These are phyloP conservation scores for Coranthus polyacanthus DNA, from an alignment of 2,797 vertebrate species.

Conservation along the genomic window DNA sequence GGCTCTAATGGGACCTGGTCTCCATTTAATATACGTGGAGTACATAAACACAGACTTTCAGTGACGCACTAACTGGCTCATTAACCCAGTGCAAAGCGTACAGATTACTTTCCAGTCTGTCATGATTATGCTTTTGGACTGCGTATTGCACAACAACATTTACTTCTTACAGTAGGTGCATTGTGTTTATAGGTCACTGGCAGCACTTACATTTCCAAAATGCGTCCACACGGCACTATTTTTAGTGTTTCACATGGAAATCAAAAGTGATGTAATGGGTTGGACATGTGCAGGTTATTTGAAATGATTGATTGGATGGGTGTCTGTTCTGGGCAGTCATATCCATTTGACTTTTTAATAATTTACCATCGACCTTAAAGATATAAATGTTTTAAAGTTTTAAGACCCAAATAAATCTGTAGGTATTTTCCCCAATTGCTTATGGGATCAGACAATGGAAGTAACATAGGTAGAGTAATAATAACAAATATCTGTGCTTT, in stretches of 20 bases:
- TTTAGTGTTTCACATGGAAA: background rate
- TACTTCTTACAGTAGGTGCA: background rate
- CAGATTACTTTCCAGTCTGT: background rate
- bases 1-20: background rate
- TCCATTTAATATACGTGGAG: background rate
- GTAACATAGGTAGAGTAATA: too few species aligned
- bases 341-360: too few species aligned
- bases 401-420: too few species aligned
- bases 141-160: background rate
- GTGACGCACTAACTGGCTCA: background rate
- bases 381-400: too few species aligned
- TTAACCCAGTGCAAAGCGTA: background rate
- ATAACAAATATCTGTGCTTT: too few species aligned
- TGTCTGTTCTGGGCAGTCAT: too few species aligned
- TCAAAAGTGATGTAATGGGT: too few species aligned
- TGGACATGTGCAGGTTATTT: too few species aligned
- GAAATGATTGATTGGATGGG: too few species aligned
- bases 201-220: slow-evolving; percentile 13
- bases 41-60: background rate
- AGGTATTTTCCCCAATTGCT: too few species aligned
- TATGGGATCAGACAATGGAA: too few species aligned
- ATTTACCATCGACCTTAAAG: too few species aligned
- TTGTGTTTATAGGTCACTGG: slow-evolving; percentile 30
- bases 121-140: background rate
- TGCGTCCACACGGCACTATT: background rate